Evolutionary conservation across 2,113 vertebrate genomes (phyloP).

Genomic region (Xiphorhynchus elegans): DNA sequence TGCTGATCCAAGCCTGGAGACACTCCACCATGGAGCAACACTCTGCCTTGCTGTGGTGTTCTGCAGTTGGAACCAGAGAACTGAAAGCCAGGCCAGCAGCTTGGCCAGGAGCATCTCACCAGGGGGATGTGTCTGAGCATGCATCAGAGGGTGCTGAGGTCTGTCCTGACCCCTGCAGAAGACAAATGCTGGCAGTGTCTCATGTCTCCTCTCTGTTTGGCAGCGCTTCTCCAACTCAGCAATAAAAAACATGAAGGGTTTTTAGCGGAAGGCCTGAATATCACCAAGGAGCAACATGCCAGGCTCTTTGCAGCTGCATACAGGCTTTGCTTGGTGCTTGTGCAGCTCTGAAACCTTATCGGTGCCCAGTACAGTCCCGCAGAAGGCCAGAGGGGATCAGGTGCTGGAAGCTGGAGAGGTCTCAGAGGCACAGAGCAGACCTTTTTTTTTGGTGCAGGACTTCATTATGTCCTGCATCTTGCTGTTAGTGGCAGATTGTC

Average conservation of each 20-base stretch:
- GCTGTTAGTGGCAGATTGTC: neutral
- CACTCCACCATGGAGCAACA: rapidly evolving
- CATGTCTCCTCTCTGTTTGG: neutral
- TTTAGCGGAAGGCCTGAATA: neutral
- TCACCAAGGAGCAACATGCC: neutral
- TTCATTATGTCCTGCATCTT: neutral
- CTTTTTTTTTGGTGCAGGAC: neutral
- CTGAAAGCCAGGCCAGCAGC: neutral
- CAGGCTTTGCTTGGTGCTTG: neutral
- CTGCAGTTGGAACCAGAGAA: neutral
- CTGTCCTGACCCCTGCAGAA: neutral
- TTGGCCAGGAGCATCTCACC: neutral
- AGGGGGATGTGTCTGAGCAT: neutral
- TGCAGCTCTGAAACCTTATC: neutral
- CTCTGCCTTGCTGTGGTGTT: neutral
- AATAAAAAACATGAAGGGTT: neutral
- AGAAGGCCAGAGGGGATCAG: neutral
- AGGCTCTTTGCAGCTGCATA: neutral
- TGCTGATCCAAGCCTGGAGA: neutral
- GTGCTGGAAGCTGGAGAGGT: neutral
- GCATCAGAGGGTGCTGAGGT: rapidly evolving
- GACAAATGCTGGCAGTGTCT: neutral
- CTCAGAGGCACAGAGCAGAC: neutral
- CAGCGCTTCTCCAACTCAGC: neutral
- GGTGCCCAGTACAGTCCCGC: neutral